These are phyloP conservation scores for Buceros bicornis DNA, from an alignment of 2,797 vertebrate species.

Conservation along the genomic window DNA sequence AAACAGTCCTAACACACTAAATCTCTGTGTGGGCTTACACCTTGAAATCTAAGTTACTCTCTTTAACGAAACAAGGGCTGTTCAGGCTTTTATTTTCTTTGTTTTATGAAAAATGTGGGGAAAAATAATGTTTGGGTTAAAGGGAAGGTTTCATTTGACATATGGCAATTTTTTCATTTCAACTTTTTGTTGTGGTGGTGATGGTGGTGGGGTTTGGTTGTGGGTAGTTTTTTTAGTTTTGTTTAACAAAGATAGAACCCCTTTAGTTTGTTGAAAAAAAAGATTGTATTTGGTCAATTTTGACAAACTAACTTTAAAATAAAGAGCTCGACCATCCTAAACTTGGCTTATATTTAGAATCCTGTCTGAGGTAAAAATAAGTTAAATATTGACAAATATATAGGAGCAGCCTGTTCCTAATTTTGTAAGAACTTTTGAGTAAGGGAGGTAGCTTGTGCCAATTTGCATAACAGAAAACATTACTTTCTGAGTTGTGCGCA, in stretches of 20 bases:
- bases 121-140: not conserved
- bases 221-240: not conserved
- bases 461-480: not conserved
- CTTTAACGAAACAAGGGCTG: not conserved
- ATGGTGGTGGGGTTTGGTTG: not conserved
- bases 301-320: not conserved
- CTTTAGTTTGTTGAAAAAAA: not conserved
- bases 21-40: not conserved
- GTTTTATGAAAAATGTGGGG: not conserved
- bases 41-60: not conserved
- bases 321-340: accelerated
- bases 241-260: not conserved
- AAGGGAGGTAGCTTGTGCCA: not conserved
- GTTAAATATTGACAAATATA: not conserved
- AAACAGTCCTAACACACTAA: not conserved
- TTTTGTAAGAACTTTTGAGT: not conserved
- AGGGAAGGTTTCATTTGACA: not conserved
- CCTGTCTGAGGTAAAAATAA: not conserved
- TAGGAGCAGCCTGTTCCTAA: not conserved
- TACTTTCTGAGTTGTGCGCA: not conserved
- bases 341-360: not conserved
- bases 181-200: not conserved
- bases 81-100: not conserved
- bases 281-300: not conserved
- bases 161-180: not conserved